Evolutionary conservation across 2,797 vertebrate species (phyloP).

Genomic region (Chelon labrosus): DNA sequence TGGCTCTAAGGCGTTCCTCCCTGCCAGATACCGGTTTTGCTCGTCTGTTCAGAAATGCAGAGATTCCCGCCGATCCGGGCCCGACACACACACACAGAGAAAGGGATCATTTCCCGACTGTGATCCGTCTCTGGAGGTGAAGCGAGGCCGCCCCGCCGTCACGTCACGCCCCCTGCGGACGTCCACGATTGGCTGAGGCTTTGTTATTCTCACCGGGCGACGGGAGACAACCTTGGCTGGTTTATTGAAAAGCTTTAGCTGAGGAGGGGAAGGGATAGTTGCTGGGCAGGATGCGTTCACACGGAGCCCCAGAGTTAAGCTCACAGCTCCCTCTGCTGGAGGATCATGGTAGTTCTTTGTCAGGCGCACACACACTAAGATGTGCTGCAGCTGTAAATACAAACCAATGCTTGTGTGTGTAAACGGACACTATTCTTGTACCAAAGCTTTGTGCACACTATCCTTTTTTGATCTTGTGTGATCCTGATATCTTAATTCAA

Average conservation of each 20-base stretch:
- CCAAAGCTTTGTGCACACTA: conserved; percentile 19
- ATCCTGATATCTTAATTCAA: conserved; percentile 5
- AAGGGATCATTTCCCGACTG: conserved; percentile 1
- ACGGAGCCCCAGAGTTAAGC: conserved; percentile 9
- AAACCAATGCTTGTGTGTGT: conserved; percentile 26
- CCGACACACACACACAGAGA: background rate
- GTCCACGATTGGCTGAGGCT: conserved; percentile 46
- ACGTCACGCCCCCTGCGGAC: background rate
- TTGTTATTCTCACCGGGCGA: conserved; percentile 26
- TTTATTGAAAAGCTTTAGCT: conserved; percentile 52
- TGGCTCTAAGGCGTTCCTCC: background rate
- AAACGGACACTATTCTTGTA: conserved; percentile 33
- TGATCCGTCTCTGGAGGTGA: conserved; percentile 27
- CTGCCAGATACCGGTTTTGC: background rate
- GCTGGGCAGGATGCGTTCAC: conserved; percentile 67
- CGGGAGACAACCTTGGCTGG: conserved; percentile 35
- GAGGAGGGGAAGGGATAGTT: conserved; percentile 62
- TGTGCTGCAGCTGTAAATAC: conserved; percentile 25
- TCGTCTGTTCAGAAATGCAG: background rate
- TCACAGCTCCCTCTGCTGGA: conserved; percentile 70
- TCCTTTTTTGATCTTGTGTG: conserved; percentile 2
- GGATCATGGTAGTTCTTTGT: conserved; percentile 6
- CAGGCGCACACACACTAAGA: conserved; percentile 11
- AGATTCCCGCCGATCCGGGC: background rate
- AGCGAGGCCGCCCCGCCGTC: conserved; percentile 28